These are phyloP conservation scores for Glyphotaelius pellucidus DNA, from an alignment of 2,888 invertebrate genomes.

Conservation along the genomic window DNA sequence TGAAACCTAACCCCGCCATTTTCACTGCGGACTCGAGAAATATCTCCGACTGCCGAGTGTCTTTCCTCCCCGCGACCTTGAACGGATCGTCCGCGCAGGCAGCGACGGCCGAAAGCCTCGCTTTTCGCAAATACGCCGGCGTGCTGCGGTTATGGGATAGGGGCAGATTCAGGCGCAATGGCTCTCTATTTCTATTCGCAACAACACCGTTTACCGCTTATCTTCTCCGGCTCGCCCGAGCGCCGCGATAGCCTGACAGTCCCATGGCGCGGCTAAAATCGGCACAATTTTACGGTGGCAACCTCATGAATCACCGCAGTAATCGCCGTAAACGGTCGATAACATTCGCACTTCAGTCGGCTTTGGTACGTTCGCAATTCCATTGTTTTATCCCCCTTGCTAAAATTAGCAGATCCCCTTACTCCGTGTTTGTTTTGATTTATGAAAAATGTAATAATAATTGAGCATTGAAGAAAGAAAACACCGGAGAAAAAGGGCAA, in stretches of 20 bases:
- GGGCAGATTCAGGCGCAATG: neutral
- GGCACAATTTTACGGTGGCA: neutral
- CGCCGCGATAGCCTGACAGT: neutral
- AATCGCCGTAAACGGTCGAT: neutral
- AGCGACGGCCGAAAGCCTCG: constrained; percentile 35
- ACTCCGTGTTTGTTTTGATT: neutral
- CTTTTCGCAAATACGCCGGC: constrained; percentile 16
- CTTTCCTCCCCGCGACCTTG: constrained; percentile 29
- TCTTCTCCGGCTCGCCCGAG: neutral
- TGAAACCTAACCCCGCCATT: neutral
- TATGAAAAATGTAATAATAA: neutral
- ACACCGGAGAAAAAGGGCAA: too few relatives aligned
- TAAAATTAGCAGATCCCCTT: neutral
- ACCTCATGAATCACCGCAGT: constrained; percentile 20
- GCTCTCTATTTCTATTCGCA: neutral
- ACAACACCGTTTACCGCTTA: neutral
- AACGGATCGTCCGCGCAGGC: constrained; percentile 31
- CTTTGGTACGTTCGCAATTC: constrained; percentile 17
- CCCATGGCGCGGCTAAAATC: neutral
- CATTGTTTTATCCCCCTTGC: neutral
- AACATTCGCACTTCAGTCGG: neutral
- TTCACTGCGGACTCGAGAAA: neutral
- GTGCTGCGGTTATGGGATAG: constrained; percentile 2
- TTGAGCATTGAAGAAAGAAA: too few relatives aligned
- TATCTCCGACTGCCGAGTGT: neutral